Base-by-base conservation (phyloP, 1,140 invertebrate genomes). In the Thaumetopoea pityocampa region DNA sequence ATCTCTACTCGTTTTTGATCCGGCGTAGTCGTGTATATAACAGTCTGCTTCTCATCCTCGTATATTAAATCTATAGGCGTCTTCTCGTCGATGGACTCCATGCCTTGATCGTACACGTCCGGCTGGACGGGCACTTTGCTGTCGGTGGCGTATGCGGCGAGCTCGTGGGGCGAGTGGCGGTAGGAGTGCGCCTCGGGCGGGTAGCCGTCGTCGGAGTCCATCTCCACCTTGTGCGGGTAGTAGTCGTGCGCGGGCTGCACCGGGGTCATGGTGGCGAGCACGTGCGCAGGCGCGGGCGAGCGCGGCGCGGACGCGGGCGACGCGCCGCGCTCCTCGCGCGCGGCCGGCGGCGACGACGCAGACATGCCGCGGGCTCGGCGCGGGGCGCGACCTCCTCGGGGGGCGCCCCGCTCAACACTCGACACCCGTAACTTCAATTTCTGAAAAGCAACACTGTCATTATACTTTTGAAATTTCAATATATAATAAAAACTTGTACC, bases 21-120 rank as follows among this genome's bases (percentile, higher is more conserved):
- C 15, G 85, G 83, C 14, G 90, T 89, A 20, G 92, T 92, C 7
- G 92, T 93, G 56, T 93, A 93, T 64, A 93, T 93, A 11, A 93
- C 91, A 0, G 92, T 93, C 64, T 93, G 92, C 63, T 92, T 92
- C 14, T 92, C 92, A 52, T 93, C 92, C 63, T 93, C 92, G 72
- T 93, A 93, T 55, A 93, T 93, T 36, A 93, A 77, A 79, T 93
- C 92, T 56, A 93, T 92, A 44, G 90, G 91, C 20, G 90, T 89
- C 56, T 90, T 86, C 82, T 90, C 88, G 78, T 91, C 85, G 63
- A 90, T 90, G 18, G 89, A 88, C n/a, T 88, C 85, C 53, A 89
- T 88, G 34, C 80, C 85, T 37, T 89, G 85, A 58, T 86, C 81
- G 78, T 89, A 86, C 49, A 89, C 82, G 56, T 79, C 78, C 40